phyloP scores from a whole-genome alignment of 2,797 vertebrate species.

The Siniperca undulata region DNA sequence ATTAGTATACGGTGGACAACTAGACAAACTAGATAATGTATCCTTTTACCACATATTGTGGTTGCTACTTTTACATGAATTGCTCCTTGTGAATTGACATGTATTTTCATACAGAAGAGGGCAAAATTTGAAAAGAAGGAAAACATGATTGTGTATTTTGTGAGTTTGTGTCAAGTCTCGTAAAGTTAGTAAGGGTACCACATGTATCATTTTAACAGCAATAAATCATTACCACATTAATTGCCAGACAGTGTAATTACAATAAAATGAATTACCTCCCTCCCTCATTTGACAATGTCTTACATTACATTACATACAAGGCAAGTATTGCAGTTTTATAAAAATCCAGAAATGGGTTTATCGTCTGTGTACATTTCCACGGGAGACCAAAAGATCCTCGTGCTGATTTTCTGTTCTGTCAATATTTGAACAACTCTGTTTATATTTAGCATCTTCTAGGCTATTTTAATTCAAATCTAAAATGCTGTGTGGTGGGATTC shows the following conservation, averaged over 20 bases:
- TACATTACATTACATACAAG: neutral
- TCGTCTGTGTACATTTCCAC: neutral
- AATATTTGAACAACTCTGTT: conserved; percentile 21
- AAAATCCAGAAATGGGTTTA: neutral
- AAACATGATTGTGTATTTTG: neutral
- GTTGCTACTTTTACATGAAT: neutral
- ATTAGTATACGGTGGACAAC: neutral
- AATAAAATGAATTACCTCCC: conserved; percentile 4
- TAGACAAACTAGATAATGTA: neutral
- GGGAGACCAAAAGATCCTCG: neutral
- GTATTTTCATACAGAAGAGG: neutral
- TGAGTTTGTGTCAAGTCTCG: neutral
- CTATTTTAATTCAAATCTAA: conserved; percentile 21
- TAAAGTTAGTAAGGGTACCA: neutral
- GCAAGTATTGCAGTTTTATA: neutral
- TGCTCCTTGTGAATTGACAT: neutral
- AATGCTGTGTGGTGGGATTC: conserved; percentile 10
- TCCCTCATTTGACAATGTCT: conserved; percentile 17
- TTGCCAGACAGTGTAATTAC: conserved; percentile 35
- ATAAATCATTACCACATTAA: conserved; percentile 37
- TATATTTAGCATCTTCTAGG: neutral
- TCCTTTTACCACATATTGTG: neutral
- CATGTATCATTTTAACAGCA: conserved; percentile 16
- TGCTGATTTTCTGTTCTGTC: neutral
- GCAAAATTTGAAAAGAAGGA: conserved; percentile 6